These are phyloP conservation scores for Chalcis sispes DNA, from an alignment of 2,888 invertebrate genomes.

Conservation along the genomic window DNA sequence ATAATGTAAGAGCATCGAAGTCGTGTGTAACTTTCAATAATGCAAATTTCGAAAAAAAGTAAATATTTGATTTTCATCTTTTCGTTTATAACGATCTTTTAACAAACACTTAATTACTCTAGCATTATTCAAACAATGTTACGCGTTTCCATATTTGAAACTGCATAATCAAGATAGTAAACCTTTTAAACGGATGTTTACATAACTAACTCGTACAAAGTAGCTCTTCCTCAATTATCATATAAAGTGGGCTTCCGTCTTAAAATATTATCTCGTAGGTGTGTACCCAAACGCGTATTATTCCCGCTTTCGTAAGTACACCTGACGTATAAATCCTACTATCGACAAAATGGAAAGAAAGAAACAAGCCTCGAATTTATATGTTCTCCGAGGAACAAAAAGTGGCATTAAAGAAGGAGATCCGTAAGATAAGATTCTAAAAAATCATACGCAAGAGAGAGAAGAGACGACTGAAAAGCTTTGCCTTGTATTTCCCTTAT, in stretches of 20 bases:
- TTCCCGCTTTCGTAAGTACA: neutral
- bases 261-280: conserved; percentile 30
- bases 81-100: too few species aligned
- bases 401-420: conserved; percentile 21
- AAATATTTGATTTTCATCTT: too few species aligned
- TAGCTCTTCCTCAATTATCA: conserved; percentile 33
- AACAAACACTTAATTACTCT: too few species aligned
- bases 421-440: conserved; percentile 31
- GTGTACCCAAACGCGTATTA: conserved; percentile 1
- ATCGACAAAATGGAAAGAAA: conserved; percentile 23
- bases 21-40: too few species aligned
- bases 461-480: neutral
- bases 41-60: too few species aligned
- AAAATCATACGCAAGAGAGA: conserved; percentile 36
- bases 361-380: conserved; percentile 36
- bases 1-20: too few species aligned
- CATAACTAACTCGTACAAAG: conserved; percentile 17
- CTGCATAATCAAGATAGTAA: too few species aligned
- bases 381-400: conserved; percentile 9
- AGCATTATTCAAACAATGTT: too few species aligned
- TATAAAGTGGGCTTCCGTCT: conserved; percentile 36
- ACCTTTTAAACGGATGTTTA: too few species aligned
- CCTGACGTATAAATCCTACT: conserved; percentile 30
- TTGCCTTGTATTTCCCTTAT: neutral
- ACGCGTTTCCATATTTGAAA: too few species aligned